A percentile compares a stretch with the other conserved stretches of the same genome.
Conservation (phyloP, 2,888 invertebrate genomes). For the Candidula unifasciata region DNA sequence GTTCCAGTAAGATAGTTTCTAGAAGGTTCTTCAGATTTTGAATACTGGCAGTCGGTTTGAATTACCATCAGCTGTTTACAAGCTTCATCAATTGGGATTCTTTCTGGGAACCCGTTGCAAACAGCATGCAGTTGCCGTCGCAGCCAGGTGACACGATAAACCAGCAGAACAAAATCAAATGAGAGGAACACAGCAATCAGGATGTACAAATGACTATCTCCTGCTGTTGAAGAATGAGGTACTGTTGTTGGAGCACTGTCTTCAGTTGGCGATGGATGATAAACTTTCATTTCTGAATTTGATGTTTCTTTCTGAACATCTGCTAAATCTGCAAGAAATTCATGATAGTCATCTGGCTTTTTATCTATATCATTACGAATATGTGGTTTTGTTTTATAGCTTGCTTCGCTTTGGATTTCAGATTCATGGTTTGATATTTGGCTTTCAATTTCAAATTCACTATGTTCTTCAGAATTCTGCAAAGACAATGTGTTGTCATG, state of each 20-base stretch:
- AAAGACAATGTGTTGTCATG: not conserved
- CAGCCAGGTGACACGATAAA: conserved; percentile 68
- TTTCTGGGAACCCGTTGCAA: conserved; percentile 64
- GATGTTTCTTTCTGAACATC: not conserved
- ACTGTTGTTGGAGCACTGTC: not conserved
- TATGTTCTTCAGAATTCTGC: not conserved
- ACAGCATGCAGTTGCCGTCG: conserved; percentile 60
- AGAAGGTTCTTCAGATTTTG: conserved; percentile 51
- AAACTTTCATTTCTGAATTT: not conserved
- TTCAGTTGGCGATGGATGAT: not conserved
- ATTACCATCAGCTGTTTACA: conserved; percentile 68
- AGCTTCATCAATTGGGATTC: conserved; percentile 67
- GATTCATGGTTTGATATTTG: not conserved
- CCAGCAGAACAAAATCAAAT: conserved; percentile 64
- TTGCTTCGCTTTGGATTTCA: not conserved
- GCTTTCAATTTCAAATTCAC: not conserved
- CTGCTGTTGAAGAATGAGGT: not conserved
- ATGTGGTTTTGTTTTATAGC: not conserved
- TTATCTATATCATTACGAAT: not conserved
- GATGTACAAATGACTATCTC: conserved; percentile 56
- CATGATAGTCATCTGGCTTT: no score
- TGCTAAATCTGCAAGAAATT: not conserved
- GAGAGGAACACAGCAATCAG: conserved; percentile 66
- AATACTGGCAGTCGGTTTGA: conserved; percentile 65
- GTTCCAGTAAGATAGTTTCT: conserved; percentile 50